Evolutionary conservation across 2,888 invertebrate species (phyloP).

Genomic region (Poecilus cupreus): DNA sequence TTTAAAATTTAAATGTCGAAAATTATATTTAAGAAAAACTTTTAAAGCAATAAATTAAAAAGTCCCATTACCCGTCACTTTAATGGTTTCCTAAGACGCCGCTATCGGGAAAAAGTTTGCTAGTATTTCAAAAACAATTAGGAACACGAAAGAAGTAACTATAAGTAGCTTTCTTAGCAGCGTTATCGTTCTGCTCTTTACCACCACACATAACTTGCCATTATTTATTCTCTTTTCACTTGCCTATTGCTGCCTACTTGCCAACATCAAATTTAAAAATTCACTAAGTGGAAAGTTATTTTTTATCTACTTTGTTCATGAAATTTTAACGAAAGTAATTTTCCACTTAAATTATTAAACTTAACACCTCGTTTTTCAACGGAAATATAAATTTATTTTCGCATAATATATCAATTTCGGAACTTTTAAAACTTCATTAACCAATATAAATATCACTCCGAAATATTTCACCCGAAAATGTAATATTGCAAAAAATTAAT

Average conservation of each 20-base stretch:
- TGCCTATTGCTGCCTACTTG: slow-evolving; percentile 16
- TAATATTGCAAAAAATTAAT: no score
- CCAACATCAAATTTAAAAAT: slow-evolving; percentile 10
- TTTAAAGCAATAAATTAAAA: slow-evolving; percentile 54
- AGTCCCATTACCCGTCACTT: slow-evolving; percentile 53
- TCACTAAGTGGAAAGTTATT: slow-evolving; percentile 4
- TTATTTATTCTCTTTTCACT: slow-evolving; percentile 42
- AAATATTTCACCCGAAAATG: no score
- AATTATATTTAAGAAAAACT: slow-evolving; percentile 53
- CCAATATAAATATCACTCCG: no score
- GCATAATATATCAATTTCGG: no score
- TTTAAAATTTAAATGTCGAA: slow-evolving; percentile 47
- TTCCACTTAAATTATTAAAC: no score
- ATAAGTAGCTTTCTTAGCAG: slow-evolving; percentile 48
- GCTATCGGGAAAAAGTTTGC: slow-evolving; percentile 57
- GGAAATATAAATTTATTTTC: neutral
- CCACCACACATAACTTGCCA: slow-evolving; percentile 7
- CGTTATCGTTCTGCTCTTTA: slow-evolving; percentile 42
- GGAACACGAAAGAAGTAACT: slow-evolving; percentile 56
- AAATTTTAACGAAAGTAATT: slow-evolving; percentile 2
- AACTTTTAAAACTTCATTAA: no score
- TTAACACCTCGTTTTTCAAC: no score
- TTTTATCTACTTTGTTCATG: slow-evolving; percentile 2
- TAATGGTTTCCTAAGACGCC: slow-evolving; percentile 55
- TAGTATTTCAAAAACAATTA: slow-evolving; percentile 59